A percentile compares a stretch with the other conserved stretches of the same genome.
These are phyloP conservation scores for Eublepharis macularius DNA, from an alignment of 2,113 vertebrate species.

Conservation along the genomic window DNA sequence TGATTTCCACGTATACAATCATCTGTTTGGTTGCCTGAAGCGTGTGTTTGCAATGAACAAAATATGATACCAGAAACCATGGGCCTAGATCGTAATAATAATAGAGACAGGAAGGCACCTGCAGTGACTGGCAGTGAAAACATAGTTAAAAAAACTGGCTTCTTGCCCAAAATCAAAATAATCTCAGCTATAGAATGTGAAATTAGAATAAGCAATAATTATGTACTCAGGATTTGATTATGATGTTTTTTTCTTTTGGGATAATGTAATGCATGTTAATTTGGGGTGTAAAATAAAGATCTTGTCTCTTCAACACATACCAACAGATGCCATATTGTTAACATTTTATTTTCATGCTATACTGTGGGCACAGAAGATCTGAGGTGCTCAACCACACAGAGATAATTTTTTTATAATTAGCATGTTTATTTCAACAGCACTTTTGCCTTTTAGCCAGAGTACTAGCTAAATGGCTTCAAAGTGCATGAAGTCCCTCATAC, in stretches of 20 bases:
- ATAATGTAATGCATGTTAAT: constrained; percentile 47
- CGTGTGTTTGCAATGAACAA: too few species aligned
- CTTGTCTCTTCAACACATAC: constrained; percentile 12
- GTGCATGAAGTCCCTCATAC: neutral
- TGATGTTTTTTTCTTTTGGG: constrained; percentile 45
- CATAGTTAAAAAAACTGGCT: constrained; percentile 52
- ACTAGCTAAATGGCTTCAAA: neutral
- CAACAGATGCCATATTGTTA: neutral
- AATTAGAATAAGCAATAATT: constrained; percentile 65
- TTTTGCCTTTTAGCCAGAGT: neutral
- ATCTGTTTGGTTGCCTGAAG: too few species aligned
- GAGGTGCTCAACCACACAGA: neutral
- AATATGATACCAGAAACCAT: constrained; percentile 60
- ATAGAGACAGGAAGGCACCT: constrained; percentile 65
- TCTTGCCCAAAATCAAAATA: constrained; percentile 30
- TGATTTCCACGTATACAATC: too few species aligned
- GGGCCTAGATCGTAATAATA: constrained; percentile 63
- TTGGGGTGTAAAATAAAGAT: constrained; percentile 23
- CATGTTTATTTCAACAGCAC: neutral
- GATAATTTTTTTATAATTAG: neutral
- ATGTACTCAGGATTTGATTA: constrained; percentile 51
- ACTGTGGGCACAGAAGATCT: neutral
- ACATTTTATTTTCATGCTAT: neutral
- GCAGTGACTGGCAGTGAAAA: constrained; percentile 49
- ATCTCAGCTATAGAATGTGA: constrained; percentile 54